Evolutionary conservation across 2,113 vertebrate species (phyloP).

Genomic region (Eonycteris spelaea): DNA sequence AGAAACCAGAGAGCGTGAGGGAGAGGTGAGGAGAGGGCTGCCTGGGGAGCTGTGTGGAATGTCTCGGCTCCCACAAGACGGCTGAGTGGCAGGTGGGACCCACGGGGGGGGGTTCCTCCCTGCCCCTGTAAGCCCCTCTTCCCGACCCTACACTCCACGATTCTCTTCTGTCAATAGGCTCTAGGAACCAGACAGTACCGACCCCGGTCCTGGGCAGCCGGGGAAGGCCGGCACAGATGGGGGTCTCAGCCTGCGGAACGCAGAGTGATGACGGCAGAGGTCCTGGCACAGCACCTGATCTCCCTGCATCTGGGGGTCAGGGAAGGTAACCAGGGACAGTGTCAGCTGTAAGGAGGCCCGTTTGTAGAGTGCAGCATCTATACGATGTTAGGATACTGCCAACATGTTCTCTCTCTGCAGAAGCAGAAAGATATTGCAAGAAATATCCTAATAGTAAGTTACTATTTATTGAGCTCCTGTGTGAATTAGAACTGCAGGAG

Average conservation of each 20-base stretch:
- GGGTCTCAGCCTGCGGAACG: not conserved
- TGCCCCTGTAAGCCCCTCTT: not conserved
- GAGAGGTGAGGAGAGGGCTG: not conserved
- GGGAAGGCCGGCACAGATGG: not conserved
- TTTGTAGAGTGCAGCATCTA: not conserved
- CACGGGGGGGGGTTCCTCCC: fast-evolving
- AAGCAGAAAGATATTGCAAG: not conserved
- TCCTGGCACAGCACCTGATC: slow-evolving; percentile 11
- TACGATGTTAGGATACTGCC: not conserved
- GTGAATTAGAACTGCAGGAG: not conserved
- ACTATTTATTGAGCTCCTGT: not conserved
- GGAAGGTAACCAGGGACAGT: fast-evolving
- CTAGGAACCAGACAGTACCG: not conserved
- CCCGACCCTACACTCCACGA: not conserved
- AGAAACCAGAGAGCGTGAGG: not conserved
- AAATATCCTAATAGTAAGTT: not conserved
- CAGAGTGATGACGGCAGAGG: not conserved
- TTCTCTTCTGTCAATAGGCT: slow-evolving; percentile 23
- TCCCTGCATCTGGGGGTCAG: not conserved
- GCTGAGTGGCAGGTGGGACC: too few species aligned
- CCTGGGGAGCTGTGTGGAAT: not conserved
- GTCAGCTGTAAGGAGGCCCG: not conserved
- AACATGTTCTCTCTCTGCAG: not conserved
- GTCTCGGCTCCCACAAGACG: not conserved
- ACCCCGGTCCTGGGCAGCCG: not conserved